Evolutionary conservation across 2,888 invertebrate species (phyloP).

Genomic region (Drosophila mimetica): DNA sequence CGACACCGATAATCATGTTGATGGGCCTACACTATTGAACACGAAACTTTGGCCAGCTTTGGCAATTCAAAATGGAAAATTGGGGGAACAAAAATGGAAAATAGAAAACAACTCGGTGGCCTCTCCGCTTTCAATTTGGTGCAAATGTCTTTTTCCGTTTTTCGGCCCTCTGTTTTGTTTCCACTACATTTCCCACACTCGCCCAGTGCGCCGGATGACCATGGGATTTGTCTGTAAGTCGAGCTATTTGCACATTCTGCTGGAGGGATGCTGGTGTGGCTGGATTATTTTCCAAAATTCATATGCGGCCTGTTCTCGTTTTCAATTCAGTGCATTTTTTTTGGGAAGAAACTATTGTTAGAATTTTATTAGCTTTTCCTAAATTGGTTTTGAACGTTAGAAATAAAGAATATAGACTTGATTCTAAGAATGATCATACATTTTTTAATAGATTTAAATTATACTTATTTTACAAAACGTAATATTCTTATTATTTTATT

Average conservation of each 20-base stretch:
- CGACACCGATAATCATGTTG: slow-evolving; percentile 71
- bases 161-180: slow-evolving; percentile 21
- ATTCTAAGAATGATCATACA: no score
- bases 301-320: neutral
- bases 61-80: slow-evolving; percentile 17
- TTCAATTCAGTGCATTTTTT: neutral
- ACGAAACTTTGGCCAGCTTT: slow-evolving; percentile 17
- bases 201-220: slow-evolving; percentile 27
- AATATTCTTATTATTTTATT: no score
- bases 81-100: slow-evolving; percentile 10
- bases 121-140: slow-evolving; percentile 39
- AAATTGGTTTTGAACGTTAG: no score
- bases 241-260: slow-evolving; percentile 28
- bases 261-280: slow-evolving; percentile 5
- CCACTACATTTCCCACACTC: slow-evolving; percentile 37
- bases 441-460: neutral
- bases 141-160: slow-evolving; percentile 31
- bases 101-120: slow-evolving; percentile 26
- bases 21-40: slow-evolving; percentile 49
- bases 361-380: no score
- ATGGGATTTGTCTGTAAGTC: slow-evolving; percentile 34
- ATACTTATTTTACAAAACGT: neutral
- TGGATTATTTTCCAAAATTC: neutral
- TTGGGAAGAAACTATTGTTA: no score
- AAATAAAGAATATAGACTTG: no score